Evolutionary conservation across 1,140 invertebrate species (phyloP).

Genomic region (Eriocheir sinensis): DNA sequence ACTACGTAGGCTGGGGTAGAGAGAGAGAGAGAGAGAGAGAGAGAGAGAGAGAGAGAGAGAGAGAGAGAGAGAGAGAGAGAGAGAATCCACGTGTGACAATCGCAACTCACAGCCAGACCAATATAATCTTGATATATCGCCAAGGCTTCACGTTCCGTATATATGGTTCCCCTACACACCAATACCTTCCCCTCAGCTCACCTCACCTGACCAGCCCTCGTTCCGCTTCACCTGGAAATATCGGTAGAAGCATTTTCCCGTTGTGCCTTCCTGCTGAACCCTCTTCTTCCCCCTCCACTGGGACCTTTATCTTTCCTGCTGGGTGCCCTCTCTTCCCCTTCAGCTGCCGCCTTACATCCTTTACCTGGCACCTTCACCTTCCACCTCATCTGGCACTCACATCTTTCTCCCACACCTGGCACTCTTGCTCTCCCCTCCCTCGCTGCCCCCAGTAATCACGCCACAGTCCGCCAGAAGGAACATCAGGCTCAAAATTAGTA

Average conservation of each 20-base stretch:
- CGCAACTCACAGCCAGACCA: background rate
- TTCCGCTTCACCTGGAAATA: background rate
- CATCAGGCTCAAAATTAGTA: background rate
- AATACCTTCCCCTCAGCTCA: too few relatives aligned
- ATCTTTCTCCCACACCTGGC: too few relatives aligned
- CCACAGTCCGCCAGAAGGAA: background rate
- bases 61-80: slow-evolving; percentile 2
- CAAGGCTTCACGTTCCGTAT: background rate
- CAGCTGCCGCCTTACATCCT: background rate
- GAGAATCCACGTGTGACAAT: background rate
- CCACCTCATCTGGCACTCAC: background rate
- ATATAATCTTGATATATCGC: background rate
- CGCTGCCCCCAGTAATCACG: background rate
- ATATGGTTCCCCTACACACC: too few relatives aligned
- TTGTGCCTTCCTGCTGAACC: background rate
- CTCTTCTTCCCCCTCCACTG: background rate
- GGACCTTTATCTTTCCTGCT: background rate
- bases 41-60: slow-evolving; percentile 8
- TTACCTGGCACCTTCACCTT: background rate
- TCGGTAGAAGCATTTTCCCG: background rate
- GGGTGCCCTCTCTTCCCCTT: background rate
- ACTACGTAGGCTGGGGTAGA: background rate
- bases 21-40: too few relatives aligned
- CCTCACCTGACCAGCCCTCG: background rate
- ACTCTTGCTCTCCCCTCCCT: background rate